Evolutionary conservation across 2,888 invertebrate species (phyloP).

Genomic region (Polyploca ridens): DNA sequence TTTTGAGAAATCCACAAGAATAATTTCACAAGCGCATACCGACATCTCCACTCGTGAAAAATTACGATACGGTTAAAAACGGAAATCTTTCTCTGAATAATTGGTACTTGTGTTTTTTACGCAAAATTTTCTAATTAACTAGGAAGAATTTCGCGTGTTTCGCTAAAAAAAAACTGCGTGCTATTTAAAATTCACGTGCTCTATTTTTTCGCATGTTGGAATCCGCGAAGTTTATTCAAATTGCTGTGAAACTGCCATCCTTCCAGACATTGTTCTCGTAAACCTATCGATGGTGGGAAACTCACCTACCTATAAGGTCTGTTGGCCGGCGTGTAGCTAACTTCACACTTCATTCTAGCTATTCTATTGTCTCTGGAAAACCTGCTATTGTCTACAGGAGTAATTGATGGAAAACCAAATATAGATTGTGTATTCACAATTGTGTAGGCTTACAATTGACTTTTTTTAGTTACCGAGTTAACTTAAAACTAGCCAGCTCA

Average conservation of each 20-base stretch:
- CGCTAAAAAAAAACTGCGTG: background rate
- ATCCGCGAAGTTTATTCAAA: constrained; percentile 11
- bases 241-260: constrained; percentile 9
- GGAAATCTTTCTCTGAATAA: too few species aligned
- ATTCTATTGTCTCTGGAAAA: constrained; percentile 10
- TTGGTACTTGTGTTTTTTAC: background rate
- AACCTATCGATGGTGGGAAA: constrained; percentile 9
- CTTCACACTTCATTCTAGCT: constrained; percentile 8
- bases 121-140: background rate
- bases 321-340: background rate
- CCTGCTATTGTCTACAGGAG: constrained; percentile 9
- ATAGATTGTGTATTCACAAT: background rate
- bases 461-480: background rate
- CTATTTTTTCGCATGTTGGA: constrained; percentile 10
- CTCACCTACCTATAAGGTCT: background rate
- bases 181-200: background rate
- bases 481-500: background rate
- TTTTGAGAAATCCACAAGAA: too few species aligned
- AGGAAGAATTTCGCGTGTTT: background rate
- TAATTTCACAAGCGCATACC: too few species aligned
- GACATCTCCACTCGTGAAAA: too few species aligned
- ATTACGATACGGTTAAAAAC: too few species aligned
- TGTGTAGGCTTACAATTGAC: background rate
- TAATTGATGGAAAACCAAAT: constrained; percentile 12
- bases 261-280: constrained; percentile 8